Base-by-base conservation (phyloP, 2,797 vertebrate genomes). In the Poliocrania exsul region DNA sequence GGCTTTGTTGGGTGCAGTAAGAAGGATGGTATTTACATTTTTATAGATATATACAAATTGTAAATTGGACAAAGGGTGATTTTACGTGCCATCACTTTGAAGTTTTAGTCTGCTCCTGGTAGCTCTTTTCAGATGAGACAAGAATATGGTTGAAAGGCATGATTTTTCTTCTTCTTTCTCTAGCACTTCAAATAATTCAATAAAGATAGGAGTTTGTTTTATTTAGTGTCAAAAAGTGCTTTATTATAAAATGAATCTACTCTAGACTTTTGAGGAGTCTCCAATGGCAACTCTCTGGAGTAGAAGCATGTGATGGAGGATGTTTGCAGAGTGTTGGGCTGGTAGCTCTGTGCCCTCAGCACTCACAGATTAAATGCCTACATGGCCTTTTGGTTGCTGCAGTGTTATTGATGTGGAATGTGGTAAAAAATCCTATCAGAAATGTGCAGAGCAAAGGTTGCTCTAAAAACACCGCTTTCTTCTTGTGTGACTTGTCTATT, bases 201-300 rank as follows among this genome's bases (percentile, higher is more conserved):
- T 92, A 90, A 93, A 93, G 21, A n/a, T 28, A 44, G 4, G 37
- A 57, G 65, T 83, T 94, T 86, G 46, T 96, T 95, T 94, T 90
- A 91, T 92, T 94, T 96, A 90, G 80, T 86, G 94, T 95, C 87
- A 92, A 58, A 88, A 86, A 91, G 28, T 1, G 5, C 38, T 83
- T 33, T 84, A 90, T 83, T 94, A 81, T 69, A 81, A 91, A 92
- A 90, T 81, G 9, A 92, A 89, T 91, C 62, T 79, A 72, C 74
- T 69, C 93, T 61, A 81, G 65, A 51, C 80, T 83, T 83, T 92
- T 56, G 85, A 91, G 72, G 58, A 90, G 69, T 91, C 87, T 95
- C 80, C 93, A 88, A 72, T 40, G 69, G 85, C 91, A 90, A 4
- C 71, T 95, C 87, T 51, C 72, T 72, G 70, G 82, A 85, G 81